These are phyloP conservation scores for Tamias sibiricus DNA, from an alignment of 2,113 vertebrate species.

Conservation along the genomic window DNA sequence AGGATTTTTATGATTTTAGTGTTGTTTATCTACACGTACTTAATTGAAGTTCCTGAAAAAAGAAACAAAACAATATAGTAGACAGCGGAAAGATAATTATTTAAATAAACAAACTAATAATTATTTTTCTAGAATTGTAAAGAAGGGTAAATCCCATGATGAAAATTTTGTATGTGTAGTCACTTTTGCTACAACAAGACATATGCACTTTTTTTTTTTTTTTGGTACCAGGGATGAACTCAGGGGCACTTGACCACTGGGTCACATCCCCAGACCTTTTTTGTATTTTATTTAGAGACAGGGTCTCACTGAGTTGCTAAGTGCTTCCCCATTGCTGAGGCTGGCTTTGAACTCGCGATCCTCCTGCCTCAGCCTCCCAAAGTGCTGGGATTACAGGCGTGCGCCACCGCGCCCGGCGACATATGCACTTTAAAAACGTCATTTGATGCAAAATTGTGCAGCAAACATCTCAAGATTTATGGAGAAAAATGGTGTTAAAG, in stretches of 20 bases:
- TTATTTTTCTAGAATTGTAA: background rate
- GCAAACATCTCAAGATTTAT: background rate
- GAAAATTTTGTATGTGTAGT: background rate
- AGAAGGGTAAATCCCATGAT: background rate
- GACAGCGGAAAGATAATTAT: background rate
- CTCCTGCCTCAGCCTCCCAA: too few relatives aligned
- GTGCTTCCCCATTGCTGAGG: too few relatives aligned
- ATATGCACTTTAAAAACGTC: too few relatives aligned
- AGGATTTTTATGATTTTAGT: background rate
- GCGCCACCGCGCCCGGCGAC: too few relatives aligned
- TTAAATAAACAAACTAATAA: background rate
- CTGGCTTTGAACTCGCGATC: too few relatives aligned
- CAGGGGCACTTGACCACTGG: too few relatives aligned
- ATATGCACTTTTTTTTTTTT: too few relatives aligned
- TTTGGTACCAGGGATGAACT: too few relatives aligned
- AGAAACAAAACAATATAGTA: background rate
- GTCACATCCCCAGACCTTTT: too few relatives aligned
- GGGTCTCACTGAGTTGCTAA: too few relatives aligned
- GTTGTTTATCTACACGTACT: background rate
- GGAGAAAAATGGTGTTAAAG: background rate
- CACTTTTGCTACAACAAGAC: background rate
- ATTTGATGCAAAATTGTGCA: background rate
- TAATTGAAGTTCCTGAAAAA: background rate
- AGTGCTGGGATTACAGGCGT: too few relatives aligned
- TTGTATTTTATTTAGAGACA: too few relatives aligned